Percentiles rank a stretch among this genome's conserved stretches.
Conservation (phyloP, 1,140 invertebrate genomes). For the Diachasmimorpha longicaudata region DNA sequence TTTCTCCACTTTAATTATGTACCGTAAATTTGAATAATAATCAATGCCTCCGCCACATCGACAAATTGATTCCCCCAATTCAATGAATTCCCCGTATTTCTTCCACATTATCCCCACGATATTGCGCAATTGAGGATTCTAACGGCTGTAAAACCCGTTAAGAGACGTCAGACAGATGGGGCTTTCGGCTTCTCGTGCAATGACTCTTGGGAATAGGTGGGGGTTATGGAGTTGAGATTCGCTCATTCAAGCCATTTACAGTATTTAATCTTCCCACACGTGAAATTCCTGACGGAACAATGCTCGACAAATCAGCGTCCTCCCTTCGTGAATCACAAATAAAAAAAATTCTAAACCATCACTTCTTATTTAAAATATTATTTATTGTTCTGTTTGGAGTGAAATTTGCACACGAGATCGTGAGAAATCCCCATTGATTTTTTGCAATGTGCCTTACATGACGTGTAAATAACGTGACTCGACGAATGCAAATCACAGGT, state of each 20-base stretch:
- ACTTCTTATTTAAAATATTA: background rate
- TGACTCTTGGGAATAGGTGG: conserved; percentile 6
- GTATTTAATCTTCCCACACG: conserved; percentile 19
- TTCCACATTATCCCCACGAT: background rate
- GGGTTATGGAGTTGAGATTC: background rate
- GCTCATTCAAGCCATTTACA: background rate
- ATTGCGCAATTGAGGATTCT: conserved; percentile 21
- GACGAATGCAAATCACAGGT: background rate
- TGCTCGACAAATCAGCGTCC: conserved; percentile 1
- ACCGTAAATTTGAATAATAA: background rate
- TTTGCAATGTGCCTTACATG: background rate
- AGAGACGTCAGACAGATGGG: conserved; percentile 17
- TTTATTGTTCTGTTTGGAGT: background rate
- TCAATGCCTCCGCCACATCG: background rate
- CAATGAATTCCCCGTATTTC: background rate
- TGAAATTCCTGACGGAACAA: background rate
- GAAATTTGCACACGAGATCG: background rate
- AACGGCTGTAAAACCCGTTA: conserved; percentile 16
- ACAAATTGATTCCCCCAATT: background rate
- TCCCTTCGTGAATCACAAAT: background rate
- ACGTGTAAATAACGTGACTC: background rate
- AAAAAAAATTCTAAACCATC: background rate
- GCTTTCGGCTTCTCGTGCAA: conserved; percentile 24
- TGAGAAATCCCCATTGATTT: background rate
- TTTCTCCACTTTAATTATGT: no score